Base-by-base conservation (phyloP, 2,888 invertebrate species). In the Microdon myrmicae region DNA sequence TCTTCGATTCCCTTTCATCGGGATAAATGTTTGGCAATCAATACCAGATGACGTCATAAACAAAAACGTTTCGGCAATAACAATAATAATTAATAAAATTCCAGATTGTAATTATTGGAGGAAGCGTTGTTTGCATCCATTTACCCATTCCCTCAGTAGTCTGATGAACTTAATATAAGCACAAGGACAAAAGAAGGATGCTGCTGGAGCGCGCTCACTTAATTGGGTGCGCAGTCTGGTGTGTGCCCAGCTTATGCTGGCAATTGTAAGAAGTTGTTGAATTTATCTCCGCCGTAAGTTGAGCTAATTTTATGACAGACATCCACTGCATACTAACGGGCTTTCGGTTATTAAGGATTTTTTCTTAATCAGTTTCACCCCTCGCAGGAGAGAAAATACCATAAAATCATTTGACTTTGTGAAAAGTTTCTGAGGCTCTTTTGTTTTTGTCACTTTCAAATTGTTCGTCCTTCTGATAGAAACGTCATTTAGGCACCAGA, bases 41-140 rank as follows among this genome's bases (percentile, higher is more conserved):
- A 54, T 59, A 59, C 45, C 66, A 66, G 66, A 66, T 66, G 66
- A 59, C 59, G 66, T 54, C 48, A 66, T 53, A 59, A 54, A 53
- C 59, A 66, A 59, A 37, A 37, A 38, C 38, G 48, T 34, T 44
- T 19, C 14, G 28, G 48, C 44, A 66, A 66, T 59, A 66, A 59
- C 44, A 66, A 66, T 66, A 66, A 66, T 66, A 66, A 66, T 66
- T 66, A 66, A 66, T 66, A 66, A 66, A 66, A 66, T 66, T 54
- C 53, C 66, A 59, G 66, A 59, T 66, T 59, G 59, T 66, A 59
- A 53, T 66, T 59, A 66, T 59, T 59, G 59, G 45, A 45, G 45
- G 29, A 47, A 59, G 43, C 31, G 23, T 26, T 43, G 35, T 14
- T 38, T 10, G 14, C 4, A 14, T 41, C 31, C 34, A 34, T n/a